Evolutionary conservation across 2,888 invertebrate genomes (phyloP).

Genomic region (Biston betularia): DNA sequence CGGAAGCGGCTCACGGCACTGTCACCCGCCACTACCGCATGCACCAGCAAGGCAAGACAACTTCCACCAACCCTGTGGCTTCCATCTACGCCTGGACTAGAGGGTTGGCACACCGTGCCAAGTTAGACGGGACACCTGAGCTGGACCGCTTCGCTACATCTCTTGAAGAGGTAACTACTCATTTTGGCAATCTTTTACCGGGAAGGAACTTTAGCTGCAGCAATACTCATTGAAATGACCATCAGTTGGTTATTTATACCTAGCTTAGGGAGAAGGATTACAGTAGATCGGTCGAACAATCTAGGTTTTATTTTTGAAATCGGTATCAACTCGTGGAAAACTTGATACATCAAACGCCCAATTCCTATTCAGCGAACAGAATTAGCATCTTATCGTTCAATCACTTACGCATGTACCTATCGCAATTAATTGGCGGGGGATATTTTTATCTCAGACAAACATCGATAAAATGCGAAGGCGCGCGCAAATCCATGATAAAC

Average conservation of each 20-base stretch:
- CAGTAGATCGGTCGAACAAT: not conserved
- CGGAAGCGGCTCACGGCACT: slow-evolving; percentile 97
- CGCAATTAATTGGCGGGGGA: slow-evolving; percentile 26
- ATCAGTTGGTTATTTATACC: not conserved
- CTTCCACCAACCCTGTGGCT: slow-evolving; percentile 96
- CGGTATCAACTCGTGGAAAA: not conserved
- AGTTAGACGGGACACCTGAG: slow-evolving; percentile 91
- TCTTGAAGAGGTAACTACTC: slow-evolving; percentile 87
- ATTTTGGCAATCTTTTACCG: no score
- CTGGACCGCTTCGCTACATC: slow-evolving; percentile 89
- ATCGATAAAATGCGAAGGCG: slow-evolving; percentile 19
- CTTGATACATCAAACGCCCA: not conserved
- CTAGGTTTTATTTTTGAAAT: not conserved
- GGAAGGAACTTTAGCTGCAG: not conserved
- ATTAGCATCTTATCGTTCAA: slow-evolving; percentile 21
- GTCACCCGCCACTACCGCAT: slow-evolving; percentile 95
- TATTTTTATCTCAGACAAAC: slow-evolving; percentile 27
- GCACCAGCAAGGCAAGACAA: slow-evolving; percentile 94
- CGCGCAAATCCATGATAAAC: slow-evolving; percentile 11
- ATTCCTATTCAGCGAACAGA: not conserved
- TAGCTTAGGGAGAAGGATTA: not conserved
- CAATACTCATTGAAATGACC: not conserved
- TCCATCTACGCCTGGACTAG: slow-evolving; percentile 97
- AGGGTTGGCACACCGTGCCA: slow-evolving; percentile 93
- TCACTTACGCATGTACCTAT: slow-evolving; percentile 13